Evolutionary conservation across 1,140 invertebrate genomes (phyloP).

Genomic region (Oppia nitens): DNA sequence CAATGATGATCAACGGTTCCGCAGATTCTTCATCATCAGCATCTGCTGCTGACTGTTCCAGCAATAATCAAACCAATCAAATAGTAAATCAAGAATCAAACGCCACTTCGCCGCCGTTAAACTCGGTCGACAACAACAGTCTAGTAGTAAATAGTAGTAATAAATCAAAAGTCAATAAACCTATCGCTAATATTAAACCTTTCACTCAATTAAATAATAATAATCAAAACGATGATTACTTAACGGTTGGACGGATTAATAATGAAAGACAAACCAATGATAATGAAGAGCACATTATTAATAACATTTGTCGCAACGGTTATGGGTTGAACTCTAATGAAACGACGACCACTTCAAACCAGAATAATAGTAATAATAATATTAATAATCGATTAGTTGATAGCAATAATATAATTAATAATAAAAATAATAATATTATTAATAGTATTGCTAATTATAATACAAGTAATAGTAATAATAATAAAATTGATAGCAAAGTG

Average conservation of each 20-base stretch:
- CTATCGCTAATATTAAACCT: constrained; percentile 12
- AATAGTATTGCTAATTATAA: neutral
- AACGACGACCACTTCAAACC: too few species aligned
- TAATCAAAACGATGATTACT: neutral
- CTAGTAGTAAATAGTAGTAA: neutral
- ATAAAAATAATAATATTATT: neutral
- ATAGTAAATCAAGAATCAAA: too few species aligned
- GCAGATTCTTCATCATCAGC: too few species aligned
- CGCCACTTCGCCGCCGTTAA: too few species aligned
- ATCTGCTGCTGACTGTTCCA: too few species aligned
- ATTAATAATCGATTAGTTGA: neutral
- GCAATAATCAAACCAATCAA: too few species aligned
- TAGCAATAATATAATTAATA: neutral
- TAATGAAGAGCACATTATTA: neutral
- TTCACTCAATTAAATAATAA: neutral
- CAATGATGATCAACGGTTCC: too few species aligned
- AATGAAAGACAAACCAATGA: neutral
- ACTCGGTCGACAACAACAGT: neutral
- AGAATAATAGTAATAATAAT: too few species aligned
- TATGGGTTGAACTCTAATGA: neutral
- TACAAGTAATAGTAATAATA: neutral
- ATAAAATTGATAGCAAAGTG: neutral
- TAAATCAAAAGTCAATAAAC: neutral
- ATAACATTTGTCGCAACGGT: neutral
- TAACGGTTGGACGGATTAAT: neutral